A percentile compares a stretch with the other conserved stretches of the same genome.
These are phyloP conservation scores for Hipparchia sbordonii DNA, from an alignment of 2,888 invertebrate species.

Conservation along the genomic window DNA sequence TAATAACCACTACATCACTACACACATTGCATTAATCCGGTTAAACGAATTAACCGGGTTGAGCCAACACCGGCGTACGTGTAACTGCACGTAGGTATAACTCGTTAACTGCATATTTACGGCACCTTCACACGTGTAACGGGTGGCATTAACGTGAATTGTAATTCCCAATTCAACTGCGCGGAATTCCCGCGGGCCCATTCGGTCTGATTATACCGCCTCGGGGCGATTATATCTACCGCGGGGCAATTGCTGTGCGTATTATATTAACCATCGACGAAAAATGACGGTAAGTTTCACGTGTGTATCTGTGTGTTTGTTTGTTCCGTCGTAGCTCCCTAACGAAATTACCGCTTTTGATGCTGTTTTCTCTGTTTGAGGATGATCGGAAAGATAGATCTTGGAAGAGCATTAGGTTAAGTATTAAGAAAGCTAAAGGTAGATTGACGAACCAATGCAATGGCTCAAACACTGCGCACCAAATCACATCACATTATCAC, in stretches of 20 bases:
- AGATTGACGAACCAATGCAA: too few relatives aligned
- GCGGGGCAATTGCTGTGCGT: background rate
- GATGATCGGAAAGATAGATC: too few relatives aligned
- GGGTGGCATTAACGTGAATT: constrained; percentile 4
- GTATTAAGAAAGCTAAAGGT: too few relatives aligned
- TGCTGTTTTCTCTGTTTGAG: too few relatives aligned
- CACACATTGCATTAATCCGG: background rate
- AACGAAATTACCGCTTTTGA: too few relatives aligned
- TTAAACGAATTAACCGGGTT: background rate
- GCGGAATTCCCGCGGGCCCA: background rate
- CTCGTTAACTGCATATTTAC: constrained; percentile 3
- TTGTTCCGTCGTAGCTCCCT: too few relatives aligned
- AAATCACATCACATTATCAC: too few relatives aligned
- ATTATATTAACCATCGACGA: background rate
- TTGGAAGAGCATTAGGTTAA: too few relatives aligned
- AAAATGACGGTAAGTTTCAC: too few relatives aligned
- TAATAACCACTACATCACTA: background rate
- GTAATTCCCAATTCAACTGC: background rate
- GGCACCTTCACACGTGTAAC: background rate
- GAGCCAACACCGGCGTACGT: background rate
- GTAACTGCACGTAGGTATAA: background rate
- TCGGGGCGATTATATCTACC: background rate
- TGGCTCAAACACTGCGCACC: too few relatives aligned
- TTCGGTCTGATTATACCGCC: background rate
- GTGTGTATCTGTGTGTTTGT: too few relatives aligned